phyloP scores from a whole-genome alignment of 2,797 vertebrate species.

The Prunella strophiata region DNA sequence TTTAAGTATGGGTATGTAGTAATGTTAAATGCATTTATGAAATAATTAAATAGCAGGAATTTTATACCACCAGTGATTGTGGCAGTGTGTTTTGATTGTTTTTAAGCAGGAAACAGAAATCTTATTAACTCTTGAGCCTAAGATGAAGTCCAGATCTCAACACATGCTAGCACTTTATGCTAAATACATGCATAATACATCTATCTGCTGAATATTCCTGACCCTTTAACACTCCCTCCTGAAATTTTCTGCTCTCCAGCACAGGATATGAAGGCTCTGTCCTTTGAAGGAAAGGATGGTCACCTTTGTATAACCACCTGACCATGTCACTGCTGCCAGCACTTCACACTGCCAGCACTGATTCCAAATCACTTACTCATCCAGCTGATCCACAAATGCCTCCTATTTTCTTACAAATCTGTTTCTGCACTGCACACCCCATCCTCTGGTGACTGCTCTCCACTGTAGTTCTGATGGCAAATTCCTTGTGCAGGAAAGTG shows the following conservation, averaged over 20 bases:
- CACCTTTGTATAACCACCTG: not conserved
- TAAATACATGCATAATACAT: not conserved
- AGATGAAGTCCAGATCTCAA: conserved; percentile 4
- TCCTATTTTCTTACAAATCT: not conserved
- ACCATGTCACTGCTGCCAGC: not conserved
- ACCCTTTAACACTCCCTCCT: not conserved
- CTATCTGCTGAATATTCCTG: not conserved
- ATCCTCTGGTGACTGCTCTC: not conserved
- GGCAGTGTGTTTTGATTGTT: not conserved
- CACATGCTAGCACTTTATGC: not conserved
- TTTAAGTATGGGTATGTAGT: not conserved
- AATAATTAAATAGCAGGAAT: not conserved
- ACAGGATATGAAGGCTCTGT: not conserved
- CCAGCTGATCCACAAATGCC: not conserved
- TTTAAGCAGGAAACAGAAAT: conserved; percentile 13
- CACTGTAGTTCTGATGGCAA: not conserved
- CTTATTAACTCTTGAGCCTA: not conserved
- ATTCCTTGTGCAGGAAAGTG: not conserved
- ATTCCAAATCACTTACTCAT: not conserved
- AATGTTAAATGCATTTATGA: not conserved
- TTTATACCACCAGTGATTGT: not conserved
- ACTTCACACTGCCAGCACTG: not conserved
- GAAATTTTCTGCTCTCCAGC: not conserved
- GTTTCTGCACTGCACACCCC: not conserved
- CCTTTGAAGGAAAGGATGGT: not conserved